Evolutionary conservation across 2,888 invertebrate species (phyloP), one percentile per base, ranked within the genome.

Genomic region (Blastobasis adustella): DNA sequence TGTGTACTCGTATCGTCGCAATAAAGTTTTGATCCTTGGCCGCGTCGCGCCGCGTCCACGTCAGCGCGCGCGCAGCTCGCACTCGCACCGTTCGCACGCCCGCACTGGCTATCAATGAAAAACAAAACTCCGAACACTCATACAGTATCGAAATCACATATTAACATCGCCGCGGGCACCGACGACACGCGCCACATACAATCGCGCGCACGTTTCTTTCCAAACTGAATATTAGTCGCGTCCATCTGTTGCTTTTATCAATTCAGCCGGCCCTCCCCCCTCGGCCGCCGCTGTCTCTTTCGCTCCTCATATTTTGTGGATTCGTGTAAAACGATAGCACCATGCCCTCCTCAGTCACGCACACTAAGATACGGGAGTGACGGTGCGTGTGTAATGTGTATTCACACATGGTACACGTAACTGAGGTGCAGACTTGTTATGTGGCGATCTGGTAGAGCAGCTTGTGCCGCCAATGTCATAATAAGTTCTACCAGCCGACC

Each of bases 171-270:
- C 74, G 76, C 77, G 77, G 54, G 61, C 65, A 63, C 67, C 60
- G 58, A 63, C 63, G 58, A 67, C 58, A 61, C 59, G 64, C 69
- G 67, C 66, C 60, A 66, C 69, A 72, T 71, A 45, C 68, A 69
- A 58, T 72, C 67, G 61, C 71, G 63, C 76, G 71, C 67, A 67
- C 59, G 76, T 72, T 77, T 73, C 73, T 71, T 75, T 73, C 62
- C 77, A 68, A 79, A 88, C 87, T 88, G 82, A 87, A 78, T 82
- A 83, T 82, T 80, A 71, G 79, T 73, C 67, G 73, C 72, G 79
- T 76, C 74, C 78, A 77, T 79, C 82, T 76, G 84, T 86, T 81
- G 87, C 80, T 88, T 88, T 84, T 88, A 88, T 87, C 82, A 88
- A 81, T 80, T 84, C 82, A 74, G 63, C 61, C 70, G 69, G 65